phyloP scores from a whole-genome alignment of 1,140 invertebrate genomes.

The Sitobion miscanthi region DNA sequence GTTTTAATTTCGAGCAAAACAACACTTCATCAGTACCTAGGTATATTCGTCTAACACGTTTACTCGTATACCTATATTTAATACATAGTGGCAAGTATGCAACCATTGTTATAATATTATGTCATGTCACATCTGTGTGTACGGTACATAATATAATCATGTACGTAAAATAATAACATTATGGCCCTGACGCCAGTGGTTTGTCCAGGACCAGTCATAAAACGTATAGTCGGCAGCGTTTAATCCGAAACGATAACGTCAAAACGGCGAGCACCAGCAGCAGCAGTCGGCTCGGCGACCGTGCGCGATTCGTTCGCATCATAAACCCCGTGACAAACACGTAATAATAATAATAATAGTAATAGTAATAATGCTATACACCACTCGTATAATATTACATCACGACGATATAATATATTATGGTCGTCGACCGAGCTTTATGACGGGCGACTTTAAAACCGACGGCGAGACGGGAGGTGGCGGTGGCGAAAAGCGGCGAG shows the following conservation, averaged over 20 bases:
- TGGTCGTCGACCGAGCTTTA: slow-evolving; percentile 25
- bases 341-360: slow-evolving; percentile 33
- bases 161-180: too few species aligned
- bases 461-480: neutral
- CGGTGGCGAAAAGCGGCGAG: neutral
- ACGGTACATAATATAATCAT: too few species aligned
- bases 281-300: neutral
- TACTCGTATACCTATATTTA: too few species aligned
- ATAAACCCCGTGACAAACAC: slow-evolving; percentile 47
- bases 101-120: too few species aligned
- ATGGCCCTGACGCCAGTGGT: neutral
- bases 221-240: neutral
- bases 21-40: too few species aligned
- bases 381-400: neutral
- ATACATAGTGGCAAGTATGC: too few species aligned
- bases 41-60: too few species aligned
- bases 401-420: neutral
- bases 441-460: slow-evolving; percentile 36
- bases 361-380: slow-evolving; percentile 3
- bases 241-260: neutral
- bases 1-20: too few species aligned
- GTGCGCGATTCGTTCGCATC: slow-evolving; percentile 22
- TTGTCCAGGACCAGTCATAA: neutral
- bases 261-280: too few species aligned
- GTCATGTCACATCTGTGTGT: too few species aligned